These are phyloP conservation scores for Liasis olivaceus DNA, from an alignment of 2,797 vertebrate genomes.

Conservation along the genomic window DNA sequence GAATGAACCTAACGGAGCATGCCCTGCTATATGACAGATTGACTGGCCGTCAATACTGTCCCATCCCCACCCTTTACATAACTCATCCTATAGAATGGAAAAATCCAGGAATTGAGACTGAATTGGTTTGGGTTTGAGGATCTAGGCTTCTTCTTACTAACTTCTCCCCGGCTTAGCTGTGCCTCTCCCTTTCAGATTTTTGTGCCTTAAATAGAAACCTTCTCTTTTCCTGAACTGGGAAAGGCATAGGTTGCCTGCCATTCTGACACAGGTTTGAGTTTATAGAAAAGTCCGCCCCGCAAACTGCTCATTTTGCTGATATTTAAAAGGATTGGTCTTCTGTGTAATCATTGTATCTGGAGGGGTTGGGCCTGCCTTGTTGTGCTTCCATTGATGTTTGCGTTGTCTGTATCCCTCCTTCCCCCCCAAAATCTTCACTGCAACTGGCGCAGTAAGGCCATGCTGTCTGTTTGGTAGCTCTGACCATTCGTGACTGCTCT, in stretches of 20 bases:
- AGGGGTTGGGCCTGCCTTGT: not conserved
- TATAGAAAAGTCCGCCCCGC: too few species aligned
- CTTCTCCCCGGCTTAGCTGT: too few species aligned
- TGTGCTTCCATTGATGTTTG: too few species aligned
- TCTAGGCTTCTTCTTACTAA: not conserved
- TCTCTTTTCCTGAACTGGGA: too few species aligned
- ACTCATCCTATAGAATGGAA: not conserved
- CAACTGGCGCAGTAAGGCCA: not conserved
- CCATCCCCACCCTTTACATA: not conserved
- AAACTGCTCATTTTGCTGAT: too few species aligned
- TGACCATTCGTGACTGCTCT: not conserved
- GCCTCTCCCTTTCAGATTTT: not conserved
- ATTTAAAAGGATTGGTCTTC: too few species aligned
- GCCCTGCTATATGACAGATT: not conserved
- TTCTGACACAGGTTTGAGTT: too few species aligned
- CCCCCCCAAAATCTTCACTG: not conserved
- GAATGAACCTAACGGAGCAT: not conserved
- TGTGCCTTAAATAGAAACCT: too few species aligned
- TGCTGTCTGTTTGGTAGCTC: not conserved
- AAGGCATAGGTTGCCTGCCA: not conserved
- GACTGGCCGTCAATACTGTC: not conserved
- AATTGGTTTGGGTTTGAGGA: not conserved
- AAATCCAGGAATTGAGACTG: not conserved
- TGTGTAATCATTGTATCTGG: too few species aligned
- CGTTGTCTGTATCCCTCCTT: accelerated